Conservation (phyloP, 1,140 invertebrate species). For the Drosophila sturtevanti region DNA sequence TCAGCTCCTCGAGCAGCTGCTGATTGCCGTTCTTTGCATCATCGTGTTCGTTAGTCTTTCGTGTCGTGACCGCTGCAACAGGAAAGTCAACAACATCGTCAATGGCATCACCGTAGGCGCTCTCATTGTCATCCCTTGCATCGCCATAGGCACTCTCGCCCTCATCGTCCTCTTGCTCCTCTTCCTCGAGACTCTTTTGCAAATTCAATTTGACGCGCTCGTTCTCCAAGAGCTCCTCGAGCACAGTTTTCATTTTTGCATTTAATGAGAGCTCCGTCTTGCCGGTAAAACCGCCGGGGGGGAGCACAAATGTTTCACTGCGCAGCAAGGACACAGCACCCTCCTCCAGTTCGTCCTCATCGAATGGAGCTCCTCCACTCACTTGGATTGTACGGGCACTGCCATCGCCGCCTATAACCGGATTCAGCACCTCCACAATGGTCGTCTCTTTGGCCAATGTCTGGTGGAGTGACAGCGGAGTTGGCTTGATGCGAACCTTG, state of each 20-base stretch:
- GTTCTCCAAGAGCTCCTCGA: conserved; percentile 81
- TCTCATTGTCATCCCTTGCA: conserved; percentile 63
- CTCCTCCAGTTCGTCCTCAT: conserved; percentile 46
- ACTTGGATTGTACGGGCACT: conserved; percentile 73
- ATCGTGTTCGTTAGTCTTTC: conserved; percentile 36
- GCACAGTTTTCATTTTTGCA: conserved; percentile 83
- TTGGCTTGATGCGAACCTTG: conserved; percentile 74
- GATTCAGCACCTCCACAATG: conserved; percentile 82
- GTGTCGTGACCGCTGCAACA: conserved; percentile 18
- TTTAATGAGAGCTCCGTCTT: conserved; percentile 80
- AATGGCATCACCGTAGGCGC: conserved; percentile 67
- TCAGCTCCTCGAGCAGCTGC: conserved; percentile 68
- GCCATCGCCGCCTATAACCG: conserved; percentile 77
- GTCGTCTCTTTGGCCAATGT: conserved; percentile 78
- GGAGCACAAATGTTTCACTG: conserved; percentile 77
- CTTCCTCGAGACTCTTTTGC: conserved; percentile 80
- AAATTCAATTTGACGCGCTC: conserved; percentile 83
- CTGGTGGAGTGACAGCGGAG: conserved; percentile 69
- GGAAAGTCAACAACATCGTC: conserved; percentile 77
- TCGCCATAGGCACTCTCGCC: conserved; percentile 60
- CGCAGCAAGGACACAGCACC: conserved; percentile 59
- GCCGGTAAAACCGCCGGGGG: conserved; percentile 25
- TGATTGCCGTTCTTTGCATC: conserved; percentile 75
- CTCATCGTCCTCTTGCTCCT: conserved; percentile 39
- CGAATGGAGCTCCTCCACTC: conserved; percentile 64